Conservation (phyloP, 2,888 invertebrate species). For the Drosophila kambysellisi region DNA sequence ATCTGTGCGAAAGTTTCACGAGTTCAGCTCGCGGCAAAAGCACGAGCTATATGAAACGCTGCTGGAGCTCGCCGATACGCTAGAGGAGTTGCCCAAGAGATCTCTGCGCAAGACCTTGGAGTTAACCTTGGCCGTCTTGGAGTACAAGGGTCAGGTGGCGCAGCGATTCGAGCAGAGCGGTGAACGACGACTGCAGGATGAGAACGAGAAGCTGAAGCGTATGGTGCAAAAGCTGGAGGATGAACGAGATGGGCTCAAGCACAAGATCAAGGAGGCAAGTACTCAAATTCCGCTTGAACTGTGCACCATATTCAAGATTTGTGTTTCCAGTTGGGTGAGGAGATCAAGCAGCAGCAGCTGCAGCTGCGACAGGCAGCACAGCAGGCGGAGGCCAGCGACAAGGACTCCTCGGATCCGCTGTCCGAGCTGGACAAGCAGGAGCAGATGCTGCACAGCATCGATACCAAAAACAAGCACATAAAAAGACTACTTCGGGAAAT, state of each 20-base stretch:
- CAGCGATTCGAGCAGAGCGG: slow-evolving; percentile 57
- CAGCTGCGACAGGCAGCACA: slow-evolving; percentile 77
- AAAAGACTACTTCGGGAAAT: slow-evolving; percentile 90
- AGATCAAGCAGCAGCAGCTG: slow-evolving; percentile 79
- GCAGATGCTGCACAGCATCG: slow-evolving; percentile 85
- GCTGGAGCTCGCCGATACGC: slow-evolving; percentile 69
- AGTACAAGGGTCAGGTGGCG: slow-evolving; percentile 83
- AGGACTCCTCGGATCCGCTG: slow-evolving; percentile 86
- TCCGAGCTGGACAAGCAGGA: slow-evolving; percentile 86
- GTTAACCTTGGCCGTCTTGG: slow-evolving; percentile 80
- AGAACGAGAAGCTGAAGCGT: slow-evolving; percentile 83
- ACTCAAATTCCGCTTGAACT: too few species aligned
- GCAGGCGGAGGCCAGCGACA: slow-evolving; percentile 83
- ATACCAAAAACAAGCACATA: slow-evolving; percentile 91
- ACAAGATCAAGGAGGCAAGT: slow-evolving; percentile 79
- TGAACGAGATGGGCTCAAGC: slow-evolving; percentile 76
- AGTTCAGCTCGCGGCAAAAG: slow-evolving; percentile 77
- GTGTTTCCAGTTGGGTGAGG: slow-evolving; percentile 77
- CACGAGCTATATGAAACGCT: slow-evolving; percentile 82
- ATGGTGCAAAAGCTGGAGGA: slow-evolving; percentile 82
- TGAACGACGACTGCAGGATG: slow-evolving; percentile 77
- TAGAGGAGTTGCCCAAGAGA: slow-evolving; percentile 83
- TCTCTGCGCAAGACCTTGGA: slow-evolving; percentile 82
- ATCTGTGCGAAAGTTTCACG: slow-evolving; percentile 80
- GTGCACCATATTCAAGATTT: neutral